These are phyloP conservation scores for Leuctra nigra DNA, from an alignment of 2,888 invertebrate species.

Conservation along the genomic window DNA sequence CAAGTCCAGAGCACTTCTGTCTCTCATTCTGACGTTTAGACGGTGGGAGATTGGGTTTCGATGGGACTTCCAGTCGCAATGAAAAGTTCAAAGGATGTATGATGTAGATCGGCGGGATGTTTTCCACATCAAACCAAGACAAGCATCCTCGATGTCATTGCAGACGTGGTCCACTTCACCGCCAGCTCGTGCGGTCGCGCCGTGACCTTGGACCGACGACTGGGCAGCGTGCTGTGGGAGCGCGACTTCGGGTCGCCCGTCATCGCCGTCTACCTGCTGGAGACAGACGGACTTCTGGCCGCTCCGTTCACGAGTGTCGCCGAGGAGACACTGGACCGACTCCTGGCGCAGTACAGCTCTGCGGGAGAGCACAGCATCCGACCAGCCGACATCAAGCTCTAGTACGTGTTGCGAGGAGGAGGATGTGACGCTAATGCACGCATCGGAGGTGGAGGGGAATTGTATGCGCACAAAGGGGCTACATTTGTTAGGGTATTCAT, in stretches of 20 bases:
- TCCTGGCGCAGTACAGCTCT: slow-evolving; percentile 37
- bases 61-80: too few relatives aligned
- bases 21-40: too few relatives aligned
- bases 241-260: slow-evolving; percentile 83
- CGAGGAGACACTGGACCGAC: slow-evolving; percentile 70
- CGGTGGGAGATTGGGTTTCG: too few relatives aligned
- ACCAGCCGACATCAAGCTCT: slow-evolving; percentile 45
- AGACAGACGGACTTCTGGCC: slow-evolving; percentile 68
- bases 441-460: too few relatives aligned
- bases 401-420: slow-evolving; percentile 40
- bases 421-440: too few relatives aligned
- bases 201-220: slow-evolving; percentile 73
- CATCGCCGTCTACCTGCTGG: slow-evolving; percentile 77
- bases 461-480: too few relatives aligned
- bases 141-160: slow-evolving; percentile 22
- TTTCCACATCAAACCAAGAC: neutral
- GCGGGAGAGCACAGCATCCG: slow-evolving; percentile 12
- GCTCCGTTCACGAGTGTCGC: slow-evolving; percentile 88
- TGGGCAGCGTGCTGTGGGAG: slow-evolving; percentile 83
- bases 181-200: slow-evolving; percentile 84
- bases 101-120: too few relatives aligned
- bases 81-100: too few relatives aligned
- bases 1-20: too few relatives aligned
- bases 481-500: too few relatives aligned
- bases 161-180: slow-evolving; percentile 82